phyloP scores from a whole-genome alignment of 2,888 invertebrate species.

The Pammene aurita region DNA sequence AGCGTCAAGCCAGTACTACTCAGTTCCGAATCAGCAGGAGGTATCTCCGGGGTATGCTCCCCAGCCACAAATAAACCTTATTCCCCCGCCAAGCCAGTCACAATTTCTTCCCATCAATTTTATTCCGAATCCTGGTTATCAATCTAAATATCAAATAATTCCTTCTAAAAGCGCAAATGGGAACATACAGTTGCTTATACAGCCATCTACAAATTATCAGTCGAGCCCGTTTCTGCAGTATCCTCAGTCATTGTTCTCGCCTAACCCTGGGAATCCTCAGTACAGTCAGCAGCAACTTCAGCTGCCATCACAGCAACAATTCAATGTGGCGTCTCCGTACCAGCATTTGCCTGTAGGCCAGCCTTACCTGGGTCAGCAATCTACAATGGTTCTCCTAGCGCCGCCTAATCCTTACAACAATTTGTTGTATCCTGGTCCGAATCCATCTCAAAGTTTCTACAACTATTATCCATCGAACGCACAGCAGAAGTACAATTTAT shows the following conservation, averaged over 20 bases:
- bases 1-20: conserved; percentile 65
- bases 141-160: conserved; percentile 73
- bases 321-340: conserved; percentile 46
- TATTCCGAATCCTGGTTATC: conserved; percentile 71
- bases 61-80: conserved; percentile 60
- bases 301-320: conserved; percentile 52
- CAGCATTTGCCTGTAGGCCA: conserved; percentile 59
- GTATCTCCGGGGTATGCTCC: conserved; percentile 51
- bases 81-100: conserved; percentile 53
- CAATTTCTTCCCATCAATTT: conserved; percentile 70
- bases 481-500: conserved; percentile 66
- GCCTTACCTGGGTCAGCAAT: conserved; percentile 66
- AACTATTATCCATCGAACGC: conserved; percentile 70
- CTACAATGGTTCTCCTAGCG: conserved; percentile 67
- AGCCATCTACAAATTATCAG: conserved; percentile 60
- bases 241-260: conserved; percentile 57
- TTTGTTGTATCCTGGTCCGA: conserved; percentile 57
- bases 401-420: conserved; percentile 71
- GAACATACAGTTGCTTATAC: conserved; percentile 69
- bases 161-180: conserved; percentile 66
- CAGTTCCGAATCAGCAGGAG: conserved; percentile 57
- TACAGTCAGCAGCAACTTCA: conserved; percentile 59
- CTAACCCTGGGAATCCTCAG: conserved; percentile 27
- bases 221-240: conserved; percentile 59
- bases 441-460: conserved; percentile 67